These are phyloP conservation scores for Sitta europaea DNA, from an alignment of 2,113 vertebrate species.

Conservation along the genomic window DNA sequence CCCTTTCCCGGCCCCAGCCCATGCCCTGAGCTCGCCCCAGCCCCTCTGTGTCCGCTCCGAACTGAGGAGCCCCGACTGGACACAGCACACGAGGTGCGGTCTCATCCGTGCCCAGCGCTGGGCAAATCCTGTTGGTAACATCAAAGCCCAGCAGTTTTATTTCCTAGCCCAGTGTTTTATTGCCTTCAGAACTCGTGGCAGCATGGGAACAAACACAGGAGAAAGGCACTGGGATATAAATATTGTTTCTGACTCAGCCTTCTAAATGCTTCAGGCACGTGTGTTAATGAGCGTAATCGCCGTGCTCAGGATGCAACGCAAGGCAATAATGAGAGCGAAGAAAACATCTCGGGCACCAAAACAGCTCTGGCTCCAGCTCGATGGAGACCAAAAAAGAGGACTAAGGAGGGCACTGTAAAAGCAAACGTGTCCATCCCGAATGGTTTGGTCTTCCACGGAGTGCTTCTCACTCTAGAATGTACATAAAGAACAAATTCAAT, in stretches of 20 bases:
- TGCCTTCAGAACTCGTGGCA: background rate
- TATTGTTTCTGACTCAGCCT: background rate
- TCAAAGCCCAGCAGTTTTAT: background rate
- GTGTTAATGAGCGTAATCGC: background rate
- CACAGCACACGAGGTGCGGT: background rate
- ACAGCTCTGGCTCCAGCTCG: background rate
- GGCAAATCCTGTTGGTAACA: background rate
- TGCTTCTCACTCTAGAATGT: background rate
- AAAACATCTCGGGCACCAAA: background rate
- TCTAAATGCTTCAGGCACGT: background rate
- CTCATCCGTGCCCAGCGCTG: background rate
- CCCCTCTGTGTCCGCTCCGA: accelerated
- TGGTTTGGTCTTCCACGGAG: background rate
- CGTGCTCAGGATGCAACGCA: background rate
- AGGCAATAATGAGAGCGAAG: background rate
- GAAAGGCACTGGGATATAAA: background rate
- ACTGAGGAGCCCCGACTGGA: accelerated
- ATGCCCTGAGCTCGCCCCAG: background rate
- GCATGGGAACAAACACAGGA: background rate
- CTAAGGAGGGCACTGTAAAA: background rate
- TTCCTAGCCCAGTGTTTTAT: too few relatives aligned
- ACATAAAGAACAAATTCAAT: background rate
- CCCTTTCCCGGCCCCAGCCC: accelerated
- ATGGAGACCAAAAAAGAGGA: background rate
- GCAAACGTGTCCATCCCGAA: accelerated